Percentiles rank a stretch among this genome's conserved stretches.
phyloP scores from a whole-genome alignment of 2,113 vertebrate genomes.

The Varanus salvator region DNA sequence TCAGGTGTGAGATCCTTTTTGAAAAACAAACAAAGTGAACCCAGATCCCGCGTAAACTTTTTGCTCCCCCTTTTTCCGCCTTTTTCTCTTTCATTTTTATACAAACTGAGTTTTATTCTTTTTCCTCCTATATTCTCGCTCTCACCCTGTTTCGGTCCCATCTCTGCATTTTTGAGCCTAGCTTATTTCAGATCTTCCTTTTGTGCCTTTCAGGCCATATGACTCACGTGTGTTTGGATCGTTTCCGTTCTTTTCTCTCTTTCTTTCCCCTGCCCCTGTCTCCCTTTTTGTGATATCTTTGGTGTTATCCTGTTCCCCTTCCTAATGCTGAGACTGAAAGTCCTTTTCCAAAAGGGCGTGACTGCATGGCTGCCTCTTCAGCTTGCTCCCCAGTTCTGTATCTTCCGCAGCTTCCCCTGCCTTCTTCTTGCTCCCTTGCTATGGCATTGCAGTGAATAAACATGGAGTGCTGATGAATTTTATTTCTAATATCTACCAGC shows the following conservation, averaged over 20 bases:
- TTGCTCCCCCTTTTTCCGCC: slow-evolving; percentile 57
- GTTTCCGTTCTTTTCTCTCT: slow-evolving; percentile 24
- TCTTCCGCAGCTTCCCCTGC: slow-evolving; percentile 9
- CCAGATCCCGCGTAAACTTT: slow-evolving; percentile 50
- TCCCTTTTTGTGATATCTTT: slow-evolving; percentile 48
- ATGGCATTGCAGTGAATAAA: slow-evolving; percentile 52
- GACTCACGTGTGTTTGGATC: slow-evolving; percentile 45
- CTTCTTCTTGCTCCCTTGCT: slow-evolving; percentile 35
- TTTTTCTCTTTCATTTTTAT: slow-evolving; percentile 70
- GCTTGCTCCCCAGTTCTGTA: slow-evolving; percentile 31
- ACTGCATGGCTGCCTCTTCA: slow-evolving; percentile 71
- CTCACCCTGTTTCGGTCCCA: slow-evolving; percentile 79
- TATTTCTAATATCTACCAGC: neutral
- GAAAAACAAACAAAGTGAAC: slow-evolving; percentile 60
- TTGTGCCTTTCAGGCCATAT: slow-evolving; percentile 50
- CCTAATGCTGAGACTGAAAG: slow-evolving; percentile 57
- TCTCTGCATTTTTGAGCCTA: slow-evolving; percentile 76
- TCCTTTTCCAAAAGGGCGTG: slow-evolving; percentile 56
- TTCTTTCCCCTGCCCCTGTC: slow-evolving; percentile 27
- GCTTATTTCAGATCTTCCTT: slow-evolving; percentile 73
- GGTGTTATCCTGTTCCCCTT: slow-evolving; percentile 43
- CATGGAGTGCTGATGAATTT: slow-evolving; percentile 39
- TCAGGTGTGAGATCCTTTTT: slow-evolving; percentile 86
- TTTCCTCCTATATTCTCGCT: slow-evolving; percentile 77
- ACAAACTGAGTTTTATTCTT: slow-evolving; percentile 62